Evolutionary conservation across 2,113 vertebrate species (phyloP).

Genomic region (Sula dactylatra): DNA sequence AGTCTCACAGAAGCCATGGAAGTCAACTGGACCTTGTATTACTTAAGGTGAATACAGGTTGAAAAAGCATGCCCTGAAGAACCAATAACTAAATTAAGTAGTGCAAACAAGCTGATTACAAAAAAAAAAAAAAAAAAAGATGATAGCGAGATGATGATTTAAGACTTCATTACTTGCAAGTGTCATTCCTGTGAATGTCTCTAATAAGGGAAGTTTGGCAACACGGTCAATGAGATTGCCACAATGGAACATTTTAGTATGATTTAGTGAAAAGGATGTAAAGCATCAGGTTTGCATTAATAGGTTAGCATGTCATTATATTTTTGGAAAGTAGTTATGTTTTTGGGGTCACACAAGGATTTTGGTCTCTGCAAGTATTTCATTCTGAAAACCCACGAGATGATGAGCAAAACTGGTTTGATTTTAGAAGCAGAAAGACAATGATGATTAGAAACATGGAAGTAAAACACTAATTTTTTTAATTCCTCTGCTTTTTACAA

Average conservation of each 20-base stretch:
- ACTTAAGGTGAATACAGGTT: background rate
- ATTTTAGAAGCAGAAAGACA: background rate
- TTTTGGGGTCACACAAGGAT: slow-evolving; percentile 21
- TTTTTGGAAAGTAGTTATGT: background rate
- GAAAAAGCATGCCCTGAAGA: background rate
- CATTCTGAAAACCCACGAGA: background rate
- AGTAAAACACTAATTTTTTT: background rate
- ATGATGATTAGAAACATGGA: background rate
- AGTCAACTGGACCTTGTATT: background rate
- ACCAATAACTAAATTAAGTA: background rate
- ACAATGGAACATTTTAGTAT: background rate
- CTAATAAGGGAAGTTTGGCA: background rate
- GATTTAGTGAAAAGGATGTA: background rate
- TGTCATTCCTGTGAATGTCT: background rate
- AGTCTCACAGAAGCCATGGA: background rate
- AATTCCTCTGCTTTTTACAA: background rate
- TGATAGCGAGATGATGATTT: background rate
- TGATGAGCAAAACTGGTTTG: background rate
- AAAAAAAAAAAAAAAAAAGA: background rate
- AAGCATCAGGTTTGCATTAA: background rate
- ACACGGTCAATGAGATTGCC: background rate
- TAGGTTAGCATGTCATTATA: background rate
- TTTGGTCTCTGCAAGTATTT: background rate
- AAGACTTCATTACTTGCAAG: background rate
- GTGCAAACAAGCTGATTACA: background rate